Evolutionary conservation across 2,113 vertebrate genomes (phyloP).

Genomic region (Lathamus discolor): DNA sequence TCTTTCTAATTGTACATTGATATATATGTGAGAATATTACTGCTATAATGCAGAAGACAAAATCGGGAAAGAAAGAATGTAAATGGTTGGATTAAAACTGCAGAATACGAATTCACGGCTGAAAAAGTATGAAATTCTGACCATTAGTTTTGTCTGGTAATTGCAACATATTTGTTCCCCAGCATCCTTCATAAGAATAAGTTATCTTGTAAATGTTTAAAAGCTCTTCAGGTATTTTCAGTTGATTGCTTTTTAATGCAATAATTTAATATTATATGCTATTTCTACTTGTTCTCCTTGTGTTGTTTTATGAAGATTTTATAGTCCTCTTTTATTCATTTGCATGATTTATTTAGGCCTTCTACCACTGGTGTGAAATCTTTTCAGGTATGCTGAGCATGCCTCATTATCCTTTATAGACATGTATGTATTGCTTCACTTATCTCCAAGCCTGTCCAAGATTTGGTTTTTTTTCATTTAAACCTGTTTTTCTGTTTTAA

Average conservation of each 20-base stretch:
- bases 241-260: not conserved
- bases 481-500: not conserved
- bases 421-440: not conserved
- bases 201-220: not conserved
- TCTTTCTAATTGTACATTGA: not conserved
- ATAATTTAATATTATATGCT: not conserved
- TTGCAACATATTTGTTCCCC: not conserved
- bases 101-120: not conserved
- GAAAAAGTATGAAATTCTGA: not conserved
- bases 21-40: not conserved
- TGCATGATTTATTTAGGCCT: not conserved
- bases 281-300: not conserved
- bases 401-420: not conserved
- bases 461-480: not conserved
- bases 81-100: not conserved
- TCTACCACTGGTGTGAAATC: not conserved
- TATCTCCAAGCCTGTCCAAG: not conserved
- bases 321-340: not conserved
- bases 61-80: not conserved
- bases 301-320: not conserved
- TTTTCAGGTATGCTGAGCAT: not conserved
- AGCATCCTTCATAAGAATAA: not conserved
- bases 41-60: not conserved
- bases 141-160: not conserved
- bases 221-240: not conserved